phyloP scores from a whole-genome alignment of 2,113 vertebrate genomes.

The Psammodynastes pulverulentus region DNA sequence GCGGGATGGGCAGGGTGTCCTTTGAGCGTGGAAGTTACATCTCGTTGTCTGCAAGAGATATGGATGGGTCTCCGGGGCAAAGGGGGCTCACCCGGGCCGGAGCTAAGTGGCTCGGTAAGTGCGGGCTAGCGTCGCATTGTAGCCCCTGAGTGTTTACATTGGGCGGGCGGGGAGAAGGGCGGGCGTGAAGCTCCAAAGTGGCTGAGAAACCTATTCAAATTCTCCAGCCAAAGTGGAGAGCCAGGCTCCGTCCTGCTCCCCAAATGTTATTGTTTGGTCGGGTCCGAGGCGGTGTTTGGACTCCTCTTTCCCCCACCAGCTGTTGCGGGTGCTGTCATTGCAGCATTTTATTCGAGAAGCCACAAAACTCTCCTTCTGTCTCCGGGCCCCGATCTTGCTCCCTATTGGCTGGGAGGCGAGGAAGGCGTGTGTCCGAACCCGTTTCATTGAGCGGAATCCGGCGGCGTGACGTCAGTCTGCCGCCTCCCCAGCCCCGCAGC shows the following conservation, averaged over 20 bases:
- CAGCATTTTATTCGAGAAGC: constrained; percentile 13
- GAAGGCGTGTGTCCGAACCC: constrained; percentile 66
- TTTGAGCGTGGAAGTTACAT: neutral
- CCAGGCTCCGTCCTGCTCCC: neutral
- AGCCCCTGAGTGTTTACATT: neutral
- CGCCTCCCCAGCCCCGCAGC: constrained; percentile 25
- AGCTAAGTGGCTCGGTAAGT: neutral
- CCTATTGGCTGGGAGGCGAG: constrained; percentile 63
- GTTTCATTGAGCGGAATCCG: constrained; percentile 75
- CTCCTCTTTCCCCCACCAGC: constrained; percentile 23
- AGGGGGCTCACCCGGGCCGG: neutral
- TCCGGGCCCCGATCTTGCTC: neutral
- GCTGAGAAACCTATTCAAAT: neutral
- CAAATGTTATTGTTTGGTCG: constrained; percentile 4
- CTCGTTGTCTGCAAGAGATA: neutral
- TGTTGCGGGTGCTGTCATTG: constrained; percentile 45
- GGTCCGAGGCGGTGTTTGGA: constrained; percentile 2
- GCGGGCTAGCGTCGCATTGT: constrained; percentile 25
- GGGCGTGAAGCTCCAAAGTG: constrained; percentile 7
- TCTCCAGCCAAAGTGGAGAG: constrained; percentile 3
- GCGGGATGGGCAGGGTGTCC: neutral
- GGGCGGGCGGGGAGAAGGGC: neutral
- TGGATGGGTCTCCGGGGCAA: neutral
- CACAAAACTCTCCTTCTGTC: constrained; percentile 33
- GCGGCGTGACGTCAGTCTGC: constrained; percentile 80